These are phyloP conservation scores for Parnassius glacialis DNA, from an alignment of 2,888 invertebrate genomes.

Conservation along the genomic window DNA sequence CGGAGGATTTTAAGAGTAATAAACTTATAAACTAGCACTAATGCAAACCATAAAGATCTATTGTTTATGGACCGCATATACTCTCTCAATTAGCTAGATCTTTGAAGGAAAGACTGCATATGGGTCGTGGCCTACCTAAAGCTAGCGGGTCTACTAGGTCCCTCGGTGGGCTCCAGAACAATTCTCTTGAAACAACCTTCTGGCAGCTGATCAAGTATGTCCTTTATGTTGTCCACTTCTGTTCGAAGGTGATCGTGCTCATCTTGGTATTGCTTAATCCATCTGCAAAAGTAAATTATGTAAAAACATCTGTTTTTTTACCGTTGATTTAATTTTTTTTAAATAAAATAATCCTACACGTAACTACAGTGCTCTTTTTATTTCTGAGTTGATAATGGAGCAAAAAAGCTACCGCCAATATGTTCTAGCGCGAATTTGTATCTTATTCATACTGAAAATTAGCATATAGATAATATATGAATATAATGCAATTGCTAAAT, in stretches of 20 bases:
- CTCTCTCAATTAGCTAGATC: neutral
- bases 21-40: slow-evolving; percentile 22
- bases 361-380: no score
- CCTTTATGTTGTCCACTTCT: slow-evolving; percentile 91
- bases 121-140: slow-evolving; percentile 44
- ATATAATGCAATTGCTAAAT: no score
- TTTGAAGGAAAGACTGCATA: neutral
- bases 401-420: no score
- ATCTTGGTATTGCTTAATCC: slow-evolving; percentile 90
- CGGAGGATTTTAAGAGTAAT: slow-evolving; percentile 5
- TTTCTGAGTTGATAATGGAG: no score
- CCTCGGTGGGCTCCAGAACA: slow-evolving; percentile 85
- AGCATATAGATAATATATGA: no score
- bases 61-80: neutral
- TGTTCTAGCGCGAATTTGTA: no score
- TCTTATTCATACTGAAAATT: no score
- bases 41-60: slow-evolving; percentile 2
- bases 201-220: slow-evolving; percentile 90
- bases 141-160: slow-evolving; percentile 52
- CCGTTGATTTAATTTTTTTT: no score
- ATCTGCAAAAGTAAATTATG: slow-evolving; percentile 58
- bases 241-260: slow-evolving; percentile 85
- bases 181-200: slow-evolving; percentile 89
- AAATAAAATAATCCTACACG: no score
- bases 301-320: neutral